These are phyloP conservation scores for Heliothis virescens DNA, from an alignment of 1,140 invertebrate species.

Conservation along the genomic window DNA sequence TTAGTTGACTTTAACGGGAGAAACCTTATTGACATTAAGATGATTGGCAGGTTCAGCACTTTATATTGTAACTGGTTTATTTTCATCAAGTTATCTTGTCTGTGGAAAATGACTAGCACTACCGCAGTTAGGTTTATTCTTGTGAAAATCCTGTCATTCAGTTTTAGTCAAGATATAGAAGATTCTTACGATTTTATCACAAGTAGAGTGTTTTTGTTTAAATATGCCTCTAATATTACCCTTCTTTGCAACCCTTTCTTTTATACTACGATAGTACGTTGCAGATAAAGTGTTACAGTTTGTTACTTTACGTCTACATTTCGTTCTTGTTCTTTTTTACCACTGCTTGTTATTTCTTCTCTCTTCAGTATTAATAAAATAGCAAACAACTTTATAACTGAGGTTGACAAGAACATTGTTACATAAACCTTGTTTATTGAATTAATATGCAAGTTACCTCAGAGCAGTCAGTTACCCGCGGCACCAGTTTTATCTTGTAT, in stretches of 20 bases:
- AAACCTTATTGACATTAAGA: constrained; percentile 15
- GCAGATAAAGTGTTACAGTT: not conserved
- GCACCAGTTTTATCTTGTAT: constrained; percentile 36
- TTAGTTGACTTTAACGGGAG: constrained; percentile 37
- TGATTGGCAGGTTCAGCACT: constrained; percentile 6
- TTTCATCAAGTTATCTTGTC: not conserved
- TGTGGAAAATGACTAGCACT: no score
- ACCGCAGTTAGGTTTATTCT: no score
- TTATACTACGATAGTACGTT: no score
- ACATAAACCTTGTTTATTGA: constrained; percentile 35
- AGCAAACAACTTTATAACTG: constrained; percentile 1
- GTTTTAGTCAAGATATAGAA: no score
- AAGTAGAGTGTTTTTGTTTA: no score
- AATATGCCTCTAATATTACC: no score
- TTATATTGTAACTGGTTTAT: not conserved
- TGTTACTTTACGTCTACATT: not conserved
- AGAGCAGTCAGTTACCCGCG: constrained; percentile 3
- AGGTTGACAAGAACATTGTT: constrained; percentile 30
- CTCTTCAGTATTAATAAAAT: constrained; percentile 8
- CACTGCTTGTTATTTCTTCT: not conserved
- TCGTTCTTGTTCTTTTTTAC: not conserved
- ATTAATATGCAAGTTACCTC: constrained; percentile 37
- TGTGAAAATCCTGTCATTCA: no score
- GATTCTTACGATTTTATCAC: no score
- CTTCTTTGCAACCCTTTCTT: no score